Base-by-base conservation (phyloP, 2,888 invertebrate species). In the Morpho deidamia region DNA sequence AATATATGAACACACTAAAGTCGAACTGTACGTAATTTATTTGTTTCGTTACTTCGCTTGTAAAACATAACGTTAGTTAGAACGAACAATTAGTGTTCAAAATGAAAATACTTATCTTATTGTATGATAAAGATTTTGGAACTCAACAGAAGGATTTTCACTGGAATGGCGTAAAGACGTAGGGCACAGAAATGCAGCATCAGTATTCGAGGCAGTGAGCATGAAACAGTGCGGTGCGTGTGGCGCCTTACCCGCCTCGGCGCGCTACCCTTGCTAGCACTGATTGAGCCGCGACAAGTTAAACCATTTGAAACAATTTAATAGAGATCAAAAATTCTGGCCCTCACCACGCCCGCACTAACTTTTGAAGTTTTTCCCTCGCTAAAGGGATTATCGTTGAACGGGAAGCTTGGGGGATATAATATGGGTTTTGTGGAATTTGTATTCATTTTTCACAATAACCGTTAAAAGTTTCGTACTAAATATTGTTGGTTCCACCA, bases 271-370 rank as follows among this genome's bases (percentile, higher is more conserved):
- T 33, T 43, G 41, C 37, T 7, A 49, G 76, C 83, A 76, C 85
- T 88, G 88, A 88, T 89, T 88, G 88, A 87, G 85, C 84, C 83
- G 89, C 89, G 89, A 88, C 89, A 89, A 89, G 89, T 89, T 89
- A 88, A 89, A 89, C 89, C 80, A 89, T 89, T 89, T 89, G 89
- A 89, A 89, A 89, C 89, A 89, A 89, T 89, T 89, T 89, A 89
- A 89, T 89, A 89, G 87, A 89, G 89, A 89, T 89, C 89, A 89
- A 89, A 88, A 88, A 89, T 87, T 84, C 78, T 74, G 75, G 74
- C 83, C 87, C 84, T 50, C 78, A 79, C 77, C 66, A 67, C 76
- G 76, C 85, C 83, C 84, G 83, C 83, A 86, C 88, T 85, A 89
- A 89, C 89, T 88, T 89, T 89, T 89, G 89, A 89, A 89, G 89